Conservation (phyloP, 2,888 invertebrate species). For the Spodoptera exigua region DNA sequence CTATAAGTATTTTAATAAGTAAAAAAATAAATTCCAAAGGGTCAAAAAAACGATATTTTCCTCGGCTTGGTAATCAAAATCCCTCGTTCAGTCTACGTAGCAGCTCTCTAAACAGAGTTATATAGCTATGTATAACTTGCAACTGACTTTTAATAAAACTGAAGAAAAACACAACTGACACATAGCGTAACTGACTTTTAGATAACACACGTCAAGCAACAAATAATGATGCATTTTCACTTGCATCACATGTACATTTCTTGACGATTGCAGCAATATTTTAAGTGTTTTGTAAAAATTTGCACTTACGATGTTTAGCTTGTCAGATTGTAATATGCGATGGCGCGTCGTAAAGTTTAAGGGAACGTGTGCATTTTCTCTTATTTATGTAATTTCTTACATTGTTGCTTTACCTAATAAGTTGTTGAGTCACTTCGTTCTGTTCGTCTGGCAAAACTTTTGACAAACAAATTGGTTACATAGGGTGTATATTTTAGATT, state of each 20-base stretch:
- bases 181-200: conserved; percentile 1
- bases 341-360: conserved; percentile 37
- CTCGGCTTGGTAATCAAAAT: too few relatives aligned
- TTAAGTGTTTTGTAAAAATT: conserved; percentile 41
- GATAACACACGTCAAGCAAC: conserved; percentile 4
- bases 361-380: conserved; percentile 23
- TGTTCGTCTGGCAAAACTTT: too few relatives aligned
- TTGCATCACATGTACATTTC: conserved; percentile 16
- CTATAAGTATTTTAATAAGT: too few relatives aligned
- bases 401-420: conserved; percentile 15
- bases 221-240: conserved; percentile 29
- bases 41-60: too few relatives aligned
- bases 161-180: conserved; percentile 4
- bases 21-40: too few relatives aligned
- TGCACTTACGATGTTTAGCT: conserved; percentile 26
- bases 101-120: too few relatives aligned
- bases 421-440: conserved; percentile 3
- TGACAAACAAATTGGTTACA: too few relatives aligned
- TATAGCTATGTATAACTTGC: too few relatives aligned
- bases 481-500: too few relatives aligned
- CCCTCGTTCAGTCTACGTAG: too few relatives aligned
- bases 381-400: conserved; percentile 15
- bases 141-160: too few relatives aligned
- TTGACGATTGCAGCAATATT: background rate
- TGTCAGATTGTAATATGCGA: conserved; percentile 15